phyloP scores from a whole-genome alignment of 2,888 invertebrate genomes.

The Cetonia aurata region DNA sequence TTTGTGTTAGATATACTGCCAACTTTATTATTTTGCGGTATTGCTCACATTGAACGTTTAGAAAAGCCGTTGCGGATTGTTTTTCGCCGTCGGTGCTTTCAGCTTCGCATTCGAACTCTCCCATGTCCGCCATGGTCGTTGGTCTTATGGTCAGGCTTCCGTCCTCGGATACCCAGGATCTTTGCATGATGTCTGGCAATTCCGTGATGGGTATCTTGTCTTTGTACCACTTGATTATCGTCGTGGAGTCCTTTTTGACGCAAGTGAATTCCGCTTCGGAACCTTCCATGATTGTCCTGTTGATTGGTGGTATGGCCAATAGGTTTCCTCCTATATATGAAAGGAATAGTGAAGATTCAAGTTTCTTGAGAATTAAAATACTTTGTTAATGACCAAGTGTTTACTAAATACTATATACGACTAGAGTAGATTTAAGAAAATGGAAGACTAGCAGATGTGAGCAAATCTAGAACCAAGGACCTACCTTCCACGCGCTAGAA shows the following conservation, averaged over 20 bases:
- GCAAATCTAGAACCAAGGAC: too few relatives aligned
- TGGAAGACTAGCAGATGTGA: too few relatives aligned
- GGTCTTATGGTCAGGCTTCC: conserved; percentile 85
- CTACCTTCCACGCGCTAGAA: too few relatives aligned
- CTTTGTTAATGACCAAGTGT: too few relatives aligned
- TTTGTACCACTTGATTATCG: conserved; percentile 75
- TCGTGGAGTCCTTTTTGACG: conserved; percentile 79
- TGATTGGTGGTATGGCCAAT: conserved; percentile 84
- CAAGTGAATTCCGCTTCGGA: conserved; percentile 86
- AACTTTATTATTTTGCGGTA: neutral
- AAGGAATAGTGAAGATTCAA: neutral
- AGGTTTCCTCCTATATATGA: conserved; percentile 21
- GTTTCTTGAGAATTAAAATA: too few relatives aligned
- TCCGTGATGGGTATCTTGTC: conserved; percentile 74
- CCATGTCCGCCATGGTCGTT: conserved; percentile 86
- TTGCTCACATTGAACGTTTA: conserved; percentile 91
- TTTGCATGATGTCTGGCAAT: conserved; percentile 73
- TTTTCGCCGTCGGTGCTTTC: conserved; percentile 78
- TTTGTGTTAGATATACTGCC: conserved; percentile 1
- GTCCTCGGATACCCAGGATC: conserved; percentile 76
- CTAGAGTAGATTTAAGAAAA: too few relatives aligned
- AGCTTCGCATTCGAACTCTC: conserved; percentile 89
- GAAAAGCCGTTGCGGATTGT: conserved; percentile 86
- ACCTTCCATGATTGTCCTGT: conserved; percentile 89
- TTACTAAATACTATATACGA: too few relatives aligned